These are phyloP conservation scores for Kryptolebias marmoratus DNA, from an alignment of 2,113 vertebrate species.

Conservation along the genomic window DNA sequence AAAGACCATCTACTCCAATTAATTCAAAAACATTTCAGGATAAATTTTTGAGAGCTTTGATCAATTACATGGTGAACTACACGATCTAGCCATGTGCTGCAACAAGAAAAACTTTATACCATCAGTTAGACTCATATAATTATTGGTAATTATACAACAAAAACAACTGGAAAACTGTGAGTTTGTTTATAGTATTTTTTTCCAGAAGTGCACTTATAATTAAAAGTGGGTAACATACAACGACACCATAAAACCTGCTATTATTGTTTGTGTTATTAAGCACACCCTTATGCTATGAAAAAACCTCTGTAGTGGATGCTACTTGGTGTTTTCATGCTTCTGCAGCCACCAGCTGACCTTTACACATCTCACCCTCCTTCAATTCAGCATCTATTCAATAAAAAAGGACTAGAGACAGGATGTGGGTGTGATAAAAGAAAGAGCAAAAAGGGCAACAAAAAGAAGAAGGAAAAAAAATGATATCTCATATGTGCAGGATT, in stretches of 20 bases:
- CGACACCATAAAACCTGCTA: slow-evolving; percentile 29
- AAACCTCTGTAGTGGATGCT: slow-evolving; percentile 13
- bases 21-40: slow-evolving; percentile 18
- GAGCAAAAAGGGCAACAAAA: slow-evolving; percentile 25
- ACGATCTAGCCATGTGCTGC: not conserved
- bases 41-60: slow-evolving; percentile 24
- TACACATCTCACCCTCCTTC: slow-evolving; percentile 2
- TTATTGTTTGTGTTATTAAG: slow-evolving; percentile 47
- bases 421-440: slow-evolving; percentile 32
- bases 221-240: slow-evolving; percentile 35
- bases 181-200: slow-evolving; percentile 28
- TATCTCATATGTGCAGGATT: slow-evolving; percentile 42
- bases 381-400: slow-evolving; percentile 22
- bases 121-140: slow-evolving; percentile 22
- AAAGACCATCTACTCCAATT: slow-evolving; percentile 6
- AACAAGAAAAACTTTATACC: slow-evolving; percentile 31
- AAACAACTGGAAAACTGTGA: slow-evolving; percentile 29
- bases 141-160: slow-evolving; percentile 27
- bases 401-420: slow-evolving; percentile 25
- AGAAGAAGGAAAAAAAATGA: slow-evolving; percentile 14
- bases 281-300: slow-evolving; percentile 45
- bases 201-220: slow-evolving; percentile 46
- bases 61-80: slow-evolving; percentile 27
- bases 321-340: slow-evolving; percentile 5
- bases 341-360: slow-evolving; percentile 23